A percentile compares a stretch with the other conserved stretches of the same genome.
phyloP scores from a whole-genome alignment of 1,140 invertebrate genomes.

The Tetramorium simillimum region DNA sequence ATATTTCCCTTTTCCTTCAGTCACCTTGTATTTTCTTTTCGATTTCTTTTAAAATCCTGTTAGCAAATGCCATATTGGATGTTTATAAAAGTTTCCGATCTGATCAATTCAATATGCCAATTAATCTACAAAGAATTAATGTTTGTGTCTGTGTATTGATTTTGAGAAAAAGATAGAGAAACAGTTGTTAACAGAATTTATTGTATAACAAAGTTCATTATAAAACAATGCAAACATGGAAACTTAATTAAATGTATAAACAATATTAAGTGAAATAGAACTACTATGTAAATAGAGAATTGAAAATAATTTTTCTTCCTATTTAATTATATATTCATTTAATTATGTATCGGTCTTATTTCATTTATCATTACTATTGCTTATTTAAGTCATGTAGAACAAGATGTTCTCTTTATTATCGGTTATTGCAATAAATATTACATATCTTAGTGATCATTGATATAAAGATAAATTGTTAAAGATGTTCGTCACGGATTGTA shows the following conservation, averaged over 20 bases:
- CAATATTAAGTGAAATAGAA: too few relatives aligned
- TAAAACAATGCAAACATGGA: background rate
- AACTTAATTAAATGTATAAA: background rate
- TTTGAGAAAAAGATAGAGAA: background rate
- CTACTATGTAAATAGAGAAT: too few relatives aligned
- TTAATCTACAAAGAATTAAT: conserved; percentile 7
- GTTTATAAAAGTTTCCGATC: conserved; percentile 19
- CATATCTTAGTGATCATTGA: too few relatives aligned
- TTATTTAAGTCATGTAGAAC: too few relatives aligned
- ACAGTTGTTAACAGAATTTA: background rate
- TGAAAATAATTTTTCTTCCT: too few relatives aligned
- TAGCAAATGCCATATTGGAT: background rate
- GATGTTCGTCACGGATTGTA: too few relatives aligned
- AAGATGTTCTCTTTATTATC: too few relatives aligned
- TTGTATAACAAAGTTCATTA: background rate
- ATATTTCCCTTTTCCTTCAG: background rate
- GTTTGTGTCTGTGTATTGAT: background rate
- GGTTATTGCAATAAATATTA: too few relatives aligned
- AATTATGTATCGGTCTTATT: too few relatives aligned
- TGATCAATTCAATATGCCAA: conserved; percentile 24
- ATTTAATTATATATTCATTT: too few relatives aligned
- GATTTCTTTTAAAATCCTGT: conserved; percentile 11
- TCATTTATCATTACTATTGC: too few relatives aligned
- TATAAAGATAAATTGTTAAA: too few relatives aligned
- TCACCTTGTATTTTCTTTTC: background rate